A percentile compares a stretch with the other conserved stretches of the same genome.
These are phyloP conservation scores for Vanacampus margaritifer DNA, from an alignment of 2,113 vertebrate genomes.

Conservation along the genomic window DNA sequence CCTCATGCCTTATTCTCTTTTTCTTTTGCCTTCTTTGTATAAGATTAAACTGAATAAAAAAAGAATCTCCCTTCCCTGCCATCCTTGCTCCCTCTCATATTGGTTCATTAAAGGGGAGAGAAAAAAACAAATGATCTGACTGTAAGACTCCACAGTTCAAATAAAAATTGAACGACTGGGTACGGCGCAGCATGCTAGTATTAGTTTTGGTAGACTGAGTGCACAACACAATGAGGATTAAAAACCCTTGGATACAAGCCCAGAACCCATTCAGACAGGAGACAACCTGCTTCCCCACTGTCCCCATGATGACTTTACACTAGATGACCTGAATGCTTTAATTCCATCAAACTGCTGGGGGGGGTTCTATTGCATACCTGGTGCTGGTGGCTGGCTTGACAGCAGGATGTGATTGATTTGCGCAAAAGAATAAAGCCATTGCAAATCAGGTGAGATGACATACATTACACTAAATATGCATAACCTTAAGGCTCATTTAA, in stretches of 20 bases:
- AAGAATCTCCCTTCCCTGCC: not conserved
- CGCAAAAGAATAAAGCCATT: slow-evolving; percentile 14
- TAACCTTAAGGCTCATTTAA: not conserved
- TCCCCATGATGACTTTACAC: slow-evolving; percentile 19
- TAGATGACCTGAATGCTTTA: slow-evolving; percentile 28
- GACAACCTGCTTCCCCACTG: slow-evolving; percentile 41
- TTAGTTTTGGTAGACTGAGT: slow-evolving; percentile 60
- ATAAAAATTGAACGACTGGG: slow-evolving; percentile 37
- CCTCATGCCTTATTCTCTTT: slow-evolving; percentile 7
- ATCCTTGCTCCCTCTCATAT: slow-evolving; percentile 3
- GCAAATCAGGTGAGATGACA: not conserved
- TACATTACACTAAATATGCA: not conserved
- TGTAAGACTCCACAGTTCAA: slow-evolving; percentile 33
- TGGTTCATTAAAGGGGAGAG: not conserved
- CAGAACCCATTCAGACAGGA: slow-evolving; percentile 53
- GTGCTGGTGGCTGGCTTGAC: too few relatives aligned
- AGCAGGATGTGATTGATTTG: slow-evolving; percentile 24
- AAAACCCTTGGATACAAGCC: slow-evolving; percentile 60
- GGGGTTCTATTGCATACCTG: slow-evolving; percentile 9
- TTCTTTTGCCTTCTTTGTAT: not conserved
- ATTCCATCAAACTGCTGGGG: slow-evolving; percentile 21
- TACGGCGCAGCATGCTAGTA: slow-evolving; percentile 47
- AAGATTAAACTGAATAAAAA: slow-evolving; percentile 2
- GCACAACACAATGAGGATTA: slow-evolving; percentile 67
- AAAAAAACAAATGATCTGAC: not conserved